Evolutionary conservation across 2,888 invertebrate genomes (phyloP).

Genomic region (Leucophora obtusa): DNA sequence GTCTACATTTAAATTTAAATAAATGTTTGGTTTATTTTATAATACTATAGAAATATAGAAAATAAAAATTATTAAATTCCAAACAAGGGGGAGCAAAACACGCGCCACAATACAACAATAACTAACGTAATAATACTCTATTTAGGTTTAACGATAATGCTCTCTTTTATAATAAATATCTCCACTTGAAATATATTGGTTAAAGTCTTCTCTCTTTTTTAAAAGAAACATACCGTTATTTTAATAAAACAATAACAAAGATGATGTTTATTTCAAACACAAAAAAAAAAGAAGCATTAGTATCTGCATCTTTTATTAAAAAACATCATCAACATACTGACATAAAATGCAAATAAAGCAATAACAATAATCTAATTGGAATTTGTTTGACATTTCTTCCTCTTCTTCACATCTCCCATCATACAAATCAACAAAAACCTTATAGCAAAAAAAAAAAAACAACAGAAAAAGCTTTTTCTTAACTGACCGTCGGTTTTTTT

Average conservation of each 20-base stretch:
- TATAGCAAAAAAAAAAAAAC: conserved; percentile 7
- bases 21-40: background rate
- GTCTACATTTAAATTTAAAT: conserved; percentile 8
- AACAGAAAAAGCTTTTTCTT: conserved; percentile 38
- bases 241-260: conserved; percentile 35
- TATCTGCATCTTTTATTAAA: background rate
- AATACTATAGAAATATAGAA: conserved; percentile 8
- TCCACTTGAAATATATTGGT: background rate
- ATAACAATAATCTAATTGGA: conserved; percentile 60
- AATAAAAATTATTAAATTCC: conserved; percentile 36
- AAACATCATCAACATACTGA: conserved; percentile 6
- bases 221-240: conserved; percentile 47
- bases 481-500: conserved; percentile 53
- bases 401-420: conserved; percentile 35
- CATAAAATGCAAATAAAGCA: conserved; percentile 17
- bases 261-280: conserved; percentile 22
- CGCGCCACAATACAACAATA: conserved; percentile 61
- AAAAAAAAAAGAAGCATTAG: conserved; percentile 36
- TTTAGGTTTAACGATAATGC: background rate
- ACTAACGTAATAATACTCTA: conserved; percentile 29
- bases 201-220: background rate
- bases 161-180: background rate
- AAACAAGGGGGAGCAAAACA: conserved; percentile 62
- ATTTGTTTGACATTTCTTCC: conserved; percentile 58
- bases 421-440: conserved; percentile 39